Conservation (phyloP, 2,888 invertebrate species). For the Drymonia ruficornis region DNA sequence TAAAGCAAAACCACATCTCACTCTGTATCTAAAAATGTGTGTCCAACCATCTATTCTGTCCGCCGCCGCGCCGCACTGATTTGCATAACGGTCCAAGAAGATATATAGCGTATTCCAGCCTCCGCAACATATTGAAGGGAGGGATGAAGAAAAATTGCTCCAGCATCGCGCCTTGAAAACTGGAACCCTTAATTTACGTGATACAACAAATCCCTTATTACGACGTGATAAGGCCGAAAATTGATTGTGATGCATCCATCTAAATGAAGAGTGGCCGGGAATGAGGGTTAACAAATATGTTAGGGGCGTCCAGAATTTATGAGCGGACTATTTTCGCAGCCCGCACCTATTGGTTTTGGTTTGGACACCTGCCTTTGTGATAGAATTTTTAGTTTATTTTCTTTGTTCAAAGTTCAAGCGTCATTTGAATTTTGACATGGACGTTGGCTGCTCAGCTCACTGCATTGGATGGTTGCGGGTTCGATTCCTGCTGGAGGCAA, state of each 20-base stretch:
- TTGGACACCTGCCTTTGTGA: slow-evolving; percentile 26
- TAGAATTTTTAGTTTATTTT: slow-evolving; percentile 1
- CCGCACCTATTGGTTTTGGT: slow-evolving; percentile 19
- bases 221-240: slow-evolving; percentile 31
- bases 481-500: too few species aligned
- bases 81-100: slow-evolving; percentile 72
- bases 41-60: slow-evolving; percentile 45
- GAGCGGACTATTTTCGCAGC: slow-evolving; percentile 32
- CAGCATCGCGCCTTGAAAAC: slow-evolving; percentile 62
- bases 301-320: slow-evolving; percentile 35
- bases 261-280: slow-evolving; percentile 32
- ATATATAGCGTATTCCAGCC: slow-evolving; percentile 65
- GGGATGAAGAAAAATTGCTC: slow-evolving; percentile 70
- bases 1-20: slow-evolving; percentile 23
- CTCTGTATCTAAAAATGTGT: slow-evolving; percentile 35
- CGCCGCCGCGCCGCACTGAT: slow-evolving; percentile 51
- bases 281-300: slow-evolving; percentile 43
- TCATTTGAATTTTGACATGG: too few species aligned
- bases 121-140: slow-evolving; percentile 75
- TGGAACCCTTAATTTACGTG: slow-evolving; percentile 60
- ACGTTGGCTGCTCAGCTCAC: too few species aligned
- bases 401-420: background rate
- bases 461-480: too few species aligned
- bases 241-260: slow-evolving; percentile 22
- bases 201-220: slow-evolving; percentile 29